Evolutionary conservation across 2,888 invertebrate species (phyloP).

Genomic region (Mycalesis mineus): DNA sequence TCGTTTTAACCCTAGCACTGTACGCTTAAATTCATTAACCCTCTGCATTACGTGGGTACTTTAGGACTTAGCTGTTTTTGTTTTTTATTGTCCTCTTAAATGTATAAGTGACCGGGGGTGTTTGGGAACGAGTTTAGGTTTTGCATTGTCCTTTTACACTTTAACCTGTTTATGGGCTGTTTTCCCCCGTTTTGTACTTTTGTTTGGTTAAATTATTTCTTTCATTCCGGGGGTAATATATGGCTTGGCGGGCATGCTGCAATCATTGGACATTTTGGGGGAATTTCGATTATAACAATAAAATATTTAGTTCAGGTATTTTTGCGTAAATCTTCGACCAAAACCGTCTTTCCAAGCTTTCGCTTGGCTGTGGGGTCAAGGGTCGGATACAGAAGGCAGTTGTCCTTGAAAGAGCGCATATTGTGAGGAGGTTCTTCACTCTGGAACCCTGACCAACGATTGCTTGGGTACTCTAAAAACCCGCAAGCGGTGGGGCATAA

Average conservation of each 20-base stretch:
- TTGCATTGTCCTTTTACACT: slow-evolving; percentile 6
- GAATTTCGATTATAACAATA: no score
- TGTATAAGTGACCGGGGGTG: slow-evolving; percentile 26
- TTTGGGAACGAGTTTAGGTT: slow-evolving; percentile 14
- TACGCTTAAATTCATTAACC: slow-evolving; percentile 66
- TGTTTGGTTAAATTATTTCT: slow-evolving; percentile 6
- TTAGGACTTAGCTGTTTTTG: slow-evolving; percentile 52
- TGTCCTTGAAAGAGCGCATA: no score
- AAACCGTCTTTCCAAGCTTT: no score
- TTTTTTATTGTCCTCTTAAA: slow-evolving; percentile 44
- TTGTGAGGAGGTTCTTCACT: no score
- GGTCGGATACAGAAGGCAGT: no score
- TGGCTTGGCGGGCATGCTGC: background rate
- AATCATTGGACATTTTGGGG: no score
- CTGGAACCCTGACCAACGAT: no score
- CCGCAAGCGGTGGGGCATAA: no score
- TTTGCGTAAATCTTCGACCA: no score
- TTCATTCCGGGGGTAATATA: background rate
- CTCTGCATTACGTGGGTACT: slow-evolving; percentile 50
- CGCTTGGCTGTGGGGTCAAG: no score
- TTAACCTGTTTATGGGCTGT: slow-evolving; percentile 6
- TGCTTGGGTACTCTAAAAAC: no score
- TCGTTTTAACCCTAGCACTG: slow-evolving; percentile 59
- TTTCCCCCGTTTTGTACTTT: background rate
- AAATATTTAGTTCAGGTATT: no score